Conservation (phyloP, 2,113 vertebrate species). For the Trinectes maculatus region DNA sequence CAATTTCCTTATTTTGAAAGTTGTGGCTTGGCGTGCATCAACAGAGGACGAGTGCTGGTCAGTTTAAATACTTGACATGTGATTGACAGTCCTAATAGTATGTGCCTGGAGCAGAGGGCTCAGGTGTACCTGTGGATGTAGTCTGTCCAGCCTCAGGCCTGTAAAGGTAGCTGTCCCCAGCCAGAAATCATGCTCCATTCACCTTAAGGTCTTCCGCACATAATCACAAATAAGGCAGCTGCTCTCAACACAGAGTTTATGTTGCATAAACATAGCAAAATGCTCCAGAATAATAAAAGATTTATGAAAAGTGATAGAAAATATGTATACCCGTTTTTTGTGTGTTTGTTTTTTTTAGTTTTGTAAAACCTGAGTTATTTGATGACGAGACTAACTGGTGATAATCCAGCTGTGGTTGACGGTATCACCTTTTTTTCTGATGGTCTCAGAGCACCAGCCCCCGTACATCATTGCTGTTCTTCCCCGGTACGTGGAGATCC, state of each 20-base stretch:
- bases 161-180: slow-evolving; percentile 18
- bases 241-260: background rate
- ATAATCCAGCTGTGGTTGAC: background rate
- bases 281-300: no score
- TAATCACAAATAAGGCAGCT: slow-evolving; percentile 1
- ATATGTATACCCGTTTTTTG: no score
- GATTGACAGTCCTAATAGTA: background rate
- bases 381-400: background rate
- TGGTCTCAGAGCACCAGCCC: slow-evolving; percentile 90
- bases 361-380: background rate
- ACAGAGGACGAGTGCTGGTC: slow-evolving; percentile 18
- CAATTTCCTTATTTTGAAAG: slow-evolving; percentile 57
- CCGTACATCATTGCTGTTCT: slow-evolving; percentile 98
- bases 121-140: background rate
- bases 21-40: slow-evolving; percentile 5
- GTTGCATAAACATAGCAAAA: no score
- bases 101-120: background rate
- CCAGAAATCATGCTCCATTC: slow-evolving; percentile 47
- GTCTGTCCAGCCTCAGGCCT: slow-evolving; percentile 7
- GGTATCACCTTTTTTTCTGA: background rate
- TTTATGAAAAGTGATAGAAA: no score
- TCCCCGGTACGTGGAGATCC: slow-evolving; percentile 95
- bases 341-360: no score
- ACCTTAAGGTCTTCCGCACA: background rate
- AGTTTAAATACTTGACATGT: background rate